Conservation (phyloP, 1,140 invertebrate species). For the Rhizoglyphus robini region DNA sequence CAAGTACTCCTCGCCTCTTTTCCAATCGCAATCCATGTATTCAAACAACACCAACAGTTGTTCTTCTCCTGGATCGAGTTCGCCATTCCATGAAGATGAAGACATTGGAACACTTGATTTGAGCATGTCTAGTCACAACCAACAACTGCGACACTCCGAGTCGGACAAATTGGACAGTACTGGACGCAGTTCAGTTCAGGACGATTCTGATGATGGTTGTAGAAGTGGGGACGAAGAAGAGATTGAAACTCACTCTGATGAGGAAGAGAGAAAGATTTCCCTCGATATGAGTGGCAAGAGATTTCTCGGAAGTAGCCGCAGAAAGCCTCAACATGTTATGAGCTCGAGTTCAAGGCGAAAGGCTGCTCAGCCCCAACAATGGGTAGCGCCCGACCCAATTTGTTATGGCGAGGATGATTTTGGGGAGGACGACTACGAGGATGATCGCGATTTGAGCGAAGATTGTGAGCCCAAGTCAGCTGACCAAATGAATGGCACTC, state of each 20-base stretch:
- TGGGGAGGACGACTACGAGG: constrained; percentile 37
- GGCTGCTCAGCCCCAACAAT: constrained; percentile 75
- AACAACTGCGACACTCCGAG: not conserved
- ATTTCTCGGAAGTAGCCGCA: constrained; percentile 19
- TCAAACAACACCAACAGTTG: constrained; percentile 22
- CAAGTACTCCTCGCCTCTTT: constrained; percentile 10
- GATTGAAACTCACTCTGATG: constrained; percentile 34
- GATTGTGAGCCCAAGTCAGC: constrained; percentile 19
- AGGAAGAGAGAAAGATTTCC: constrained; percentile 32
- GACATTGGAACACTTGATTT: constrained; percentile 45
- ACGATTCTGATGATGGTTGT: constrained; percentile 39
- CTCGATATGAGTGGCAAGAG: constrained; percentile 20
- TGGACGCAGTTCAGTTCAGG: constrained; percentile 24
- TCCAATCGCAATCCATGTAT: constrained; percentile 14
- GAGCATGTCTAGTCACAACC: constrained; percentile 45
- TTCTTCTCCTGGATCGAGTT: constrained; percentile 20
- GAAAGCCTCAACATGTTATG: constrained; percentile 35
- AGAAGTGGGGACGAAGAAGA: constrained; percentile 40
- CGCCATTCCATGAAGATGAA: constrained; percentile 21
- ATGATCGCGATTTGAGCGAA: constrained; percentile 26
- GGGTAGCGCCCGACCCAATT: constrained; percentile 86
- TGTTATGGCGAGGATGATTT: constrained; percentile 28
- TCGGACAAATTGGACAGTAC: constrained; percentile 7
- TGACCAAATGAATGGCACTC: not conserved
- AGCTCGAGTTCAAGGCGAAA: constrained; percentile 52